Conservation (phyloP, 2,797 vertebrate genomes). For the Fratercula arctica region DNA sequence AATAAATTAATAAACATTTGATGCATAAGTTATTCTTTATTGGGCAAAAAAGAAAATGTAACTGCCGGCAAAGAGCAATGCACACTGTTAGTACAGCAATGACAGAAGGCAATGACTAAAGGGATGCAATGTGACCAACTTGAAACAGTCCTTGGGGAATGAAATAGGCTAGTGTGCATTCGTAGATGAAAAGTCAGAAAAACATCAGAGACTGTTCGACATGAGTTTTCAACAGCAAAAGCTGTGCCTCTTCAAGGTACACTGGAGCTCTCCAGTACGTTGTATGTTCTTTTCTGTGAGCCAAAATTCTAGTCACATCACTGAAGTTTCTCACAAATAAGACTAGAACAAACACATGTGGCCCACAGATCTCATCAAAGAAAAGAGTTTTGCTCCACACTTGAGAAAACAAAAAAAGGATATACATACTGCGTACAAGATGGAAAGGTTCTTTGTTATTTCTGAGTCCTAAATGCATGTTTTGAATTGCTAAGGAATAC, state of each 20-base stretch:
- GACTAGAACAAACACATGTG: not conserved
- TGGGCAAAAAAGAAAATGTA: not conserved
- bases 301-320: not conserved
- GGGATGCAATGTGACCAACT: not conserved
- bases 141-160: not conserved
- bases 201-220: not conserved
- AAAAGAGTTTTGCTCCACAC: not conserved
- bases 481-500: not conserved
- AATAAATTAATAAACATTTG: constrained; percentile 5
- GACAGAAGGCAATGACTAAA: not conserved
- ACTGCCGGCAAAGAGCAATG: not conserved
- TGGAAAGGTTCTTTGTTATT: not conserved
- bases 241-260: not conserved
- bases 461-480: not conserved
- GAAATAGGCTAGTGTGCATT: not conserved
- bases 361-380: not conserved
- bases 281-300: not conserved
- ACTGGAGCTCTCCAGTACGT: not conserved
- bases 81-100: not conserved
- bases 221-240: not conserved
- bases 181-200: not conserved
- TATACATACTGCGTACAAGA: not conserved
- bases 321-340: not conserved
- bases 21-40: not conserved
- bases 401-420: not conserved